Evolutionary conservation across 2,888 invertebrate genomes (phyloP).

Genomic region (Mesorhabditis belari): DNA sequence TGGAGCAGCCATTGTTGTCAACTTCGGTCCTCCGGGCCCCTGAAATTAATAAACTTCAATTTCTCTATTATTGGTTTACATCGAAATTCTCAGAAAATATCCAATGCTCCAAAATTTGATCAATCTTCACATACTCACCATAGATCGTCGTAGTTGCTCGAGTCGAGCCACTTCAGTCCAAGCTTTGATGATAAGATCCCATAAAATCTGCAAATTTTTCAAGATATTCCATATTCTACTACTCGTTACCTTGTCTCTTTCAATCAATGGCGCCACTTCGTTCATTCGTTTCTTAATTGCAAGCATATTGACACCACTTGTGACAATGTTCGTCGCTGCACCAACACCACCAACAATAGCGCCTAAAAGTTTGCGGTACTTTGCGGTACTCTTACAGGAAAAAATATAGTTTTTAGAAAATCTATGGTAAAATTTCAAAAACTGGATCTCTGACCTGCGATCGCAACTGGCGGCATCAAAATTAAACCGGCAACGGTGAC

Average conservation of each 20-base stretch:
- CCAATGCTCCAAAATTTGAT: neutral
- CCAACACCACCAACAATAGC: constrained; percentile 26
- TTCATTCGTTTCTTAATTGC: constrained; percentile 9
- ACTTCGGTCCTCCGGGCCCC: neutral
- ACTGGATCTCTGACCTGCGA: constrained; percentile 10
- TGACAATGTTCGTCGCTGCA: constrained; percentile 23
- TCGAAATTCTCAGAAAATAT: neutral
- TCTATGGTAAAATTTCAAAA: neutral
- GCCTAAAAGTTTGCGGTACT: constrained; percentile 6
- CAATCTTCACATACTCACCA: neutral
- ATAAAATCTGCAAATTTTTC: neutral
- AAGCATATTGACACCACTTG: constrained; percentile 14
- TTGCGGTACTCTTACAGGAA: neutral
- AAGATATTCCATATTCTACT: neutral
- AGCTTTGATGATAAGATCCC: neutral
- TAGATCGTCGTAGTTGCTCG: neutral
- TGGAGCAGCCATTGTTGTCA: neutral
- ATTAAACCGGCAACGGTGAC: constrained; percentile 30
- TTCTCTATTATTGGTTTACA: too few species aligned
- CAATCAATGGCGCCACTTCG: neutral
- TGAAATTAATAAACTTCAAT: too few species aligned
- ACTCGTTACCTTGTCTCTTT: neutral
- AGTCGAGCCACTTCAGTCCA: neutral
- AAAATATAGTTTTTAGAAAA: neutral
- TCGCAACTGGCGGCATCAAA: constrained; percentile 27